A percentile compares a stretch with the other conserved stretches of the same genome.
Conservation (phyloP, 2,888 invertebrate genomes). For the Chrysina gloriosa region DNA sequence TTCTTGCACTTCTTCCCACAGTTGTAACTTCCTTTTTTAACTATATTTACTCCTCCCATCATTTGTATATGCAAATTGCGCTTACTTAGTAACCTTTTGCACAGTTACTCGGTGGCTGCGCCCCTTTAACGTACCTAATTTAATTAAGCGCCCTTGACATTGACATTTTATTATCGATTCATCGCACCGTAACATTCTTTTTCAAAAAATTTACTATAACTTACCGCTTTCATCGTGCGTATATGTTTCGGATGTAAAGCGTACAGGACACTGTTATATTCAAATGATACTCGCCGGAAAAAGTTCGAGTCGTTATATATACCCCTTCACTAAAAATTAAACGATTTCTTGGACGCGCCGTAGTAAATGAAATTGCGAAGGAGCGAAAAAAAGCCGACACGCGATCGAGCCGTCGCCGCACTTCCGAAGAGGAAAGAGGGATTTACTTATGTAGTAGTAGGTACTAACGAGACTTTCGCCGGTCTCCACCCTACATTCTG, state of each 20-base stretch:
- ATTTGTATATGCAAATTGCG: too few species aligned
- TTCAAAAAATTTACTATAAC: too few species aligned
- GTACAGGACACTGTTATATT: conserved; percentile 28
- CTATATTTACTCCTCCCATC: too few species aligned
- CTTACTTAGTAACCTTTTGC: too few species aligned
- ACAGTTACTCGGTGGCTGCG: too few species aligned
- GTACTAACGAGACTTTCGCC: conserved; percentile 3
- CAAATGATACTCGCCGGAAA: conserved; percentile 34
- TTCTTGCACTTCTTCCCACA: too few species aligned
- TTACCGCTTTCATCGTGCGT: conserved; percentile 40
- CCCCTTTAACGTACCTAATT: too few species aligned
- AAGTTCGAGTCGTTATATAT: conserved; percentile 36
- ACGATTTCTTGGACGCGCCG: conserved; percentile 6
- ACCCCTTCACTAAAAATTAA: conserved; percentile 43
- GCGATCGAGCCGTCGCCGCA: background rate
- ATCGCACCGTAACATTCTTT: too few species aligned
- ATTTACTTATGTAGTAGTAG: background rate
- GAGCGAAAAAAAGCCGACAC: background rate
- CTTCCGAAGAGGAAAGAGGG: conserved; percentile 15
- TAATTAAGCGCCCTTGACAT: too few species aligned
- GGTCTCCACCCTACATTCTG: conserved; percentile 15
- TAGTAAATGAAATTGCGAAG: conserved; percentile 15
- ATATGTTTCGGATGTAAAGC: background rate
- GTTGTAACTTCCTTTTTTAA: too few species aligned
- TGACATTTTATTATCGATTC: too few species aligned